phyloP scores from a whole-genome alignment of 2,888 invertebrate species.

The Calameuta filiformis region DNA sequence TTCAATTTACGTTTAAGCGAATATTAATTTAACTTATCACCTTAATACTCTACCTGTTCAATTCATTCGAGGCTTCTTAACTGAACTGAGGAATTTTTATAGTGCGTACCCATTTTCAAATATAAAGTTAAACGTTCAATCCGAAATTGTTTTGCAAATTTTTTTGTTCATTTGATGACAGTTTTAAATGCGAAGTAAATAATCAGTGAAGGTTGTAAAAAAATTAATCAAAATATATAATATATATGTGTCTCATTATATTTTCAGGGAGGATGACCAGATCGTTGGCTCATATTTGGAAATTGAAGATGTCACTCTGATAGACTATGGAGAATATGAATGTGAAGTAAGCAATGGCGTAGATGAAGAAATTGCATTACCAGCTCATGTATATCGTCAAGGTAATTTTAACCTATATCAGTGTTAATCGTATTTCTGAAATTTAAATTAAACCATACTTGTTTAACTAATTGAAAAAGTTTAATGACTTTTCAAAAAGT shows the following conservation, averaged over 20 bases:
- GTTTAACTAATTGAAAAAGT: too few species aligned
- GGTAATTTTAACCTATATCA: conserved; percentile 36
- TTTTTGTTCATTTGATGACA: not conserved
- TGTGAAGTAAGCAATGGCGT: conserved; percentile 75
- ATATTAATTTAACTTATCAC: too few species aligned
- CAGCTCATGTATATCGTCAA: conserved; percentile 59
- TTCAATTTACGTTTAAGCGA: too few species aligned
- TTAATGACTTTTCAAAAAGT: too few species aligned
- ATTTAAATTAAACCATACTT: too few species aligned
- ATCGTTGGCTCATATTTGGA: conserved; percentile 78
- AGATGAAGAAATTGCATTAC: conserved; percentile 63
- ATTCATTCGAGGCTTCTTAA: too few species aligned
- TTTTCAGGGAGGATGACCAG: conserved; percentile 75
- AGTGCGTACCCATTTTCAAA: too few species aligned
- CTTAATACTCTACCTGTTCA: too few species aligned
- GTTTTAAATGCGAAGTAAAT: not conserved
- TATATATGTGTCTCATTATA: not conserved
- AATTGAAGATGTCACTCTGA: conserved; percentile 71
- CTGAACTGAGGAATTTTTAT: too few species aligned
- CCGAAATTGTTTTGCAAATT: too few species aligned
- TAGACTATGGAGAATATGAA: conserved; percentile 78
- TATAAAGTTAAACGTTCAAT: too few species aligned
- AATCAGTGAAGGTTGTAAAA: not conserved
- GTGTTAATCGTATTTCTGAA: too few species aligned
- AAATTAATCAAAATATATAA: not conserved